Base-by-base conservation (phyloP, 2,797 vertebrate genomes). In the Sorex maritimensis region DNA sequence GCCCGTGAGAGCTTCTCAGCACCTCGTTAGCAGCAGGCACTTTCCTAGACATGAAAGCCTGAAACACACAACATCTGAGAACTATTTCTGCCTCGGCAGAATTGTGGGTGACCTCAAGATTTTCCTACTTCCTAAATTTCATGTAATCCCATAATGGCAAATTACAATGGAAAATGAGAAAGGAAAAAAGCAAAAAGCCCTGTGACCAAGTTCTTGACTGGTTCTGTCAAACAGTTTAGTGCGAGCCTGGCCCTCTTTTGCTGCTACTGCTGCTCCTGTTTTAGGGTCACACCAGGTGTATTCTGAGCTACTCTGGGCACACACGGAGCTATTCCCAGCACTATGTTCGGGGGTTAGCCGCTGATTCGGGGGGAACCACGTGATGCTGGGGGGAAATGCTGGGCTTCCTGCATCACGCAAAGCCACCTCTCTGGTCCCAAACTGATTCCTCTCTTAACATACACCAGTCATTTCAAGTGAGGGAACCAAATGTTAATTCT, bases 111-210 rank as follows among this genome's bases (percentile, higher is more conserved):
- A 85, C 78, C 88, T 93, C 91, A 23, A 68, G 52, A 21, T 74
- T 94, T 94, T 80, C 78, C 79, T 90, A 68, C 8, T 87, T 89
- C 26, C 28, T 86, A 89, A 88, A 81, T 86, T 87, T 86, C 80
- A 89, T 11, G 13, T 89, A 84, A 82, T 65, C 74, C 12, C 86
- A 24, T 73, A 69, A 87, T 71, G 30, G 5, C 83, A 92, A 92
- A 65, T 81, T 86, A 68, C 28, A 72, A 85, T 68, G 34, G 34
- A 71, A 90, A 92, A 73, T 71, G 24, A 90, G 6, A 85, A 74
- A 81, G 74, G 63, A 80, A 6, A 83, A 69, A 61, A 86, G 72
- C 13, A 80, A 88, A 94, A 82, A n/a, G 38, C 0, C 2, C 61
- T 72, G 41, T 28, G 10, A 71, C 38, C 58, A 93, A 84, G 24